phyloP scores from a whole-genome alignment of 2,113 vertebrate species.

The Scalopus aquaticus region DNA sequence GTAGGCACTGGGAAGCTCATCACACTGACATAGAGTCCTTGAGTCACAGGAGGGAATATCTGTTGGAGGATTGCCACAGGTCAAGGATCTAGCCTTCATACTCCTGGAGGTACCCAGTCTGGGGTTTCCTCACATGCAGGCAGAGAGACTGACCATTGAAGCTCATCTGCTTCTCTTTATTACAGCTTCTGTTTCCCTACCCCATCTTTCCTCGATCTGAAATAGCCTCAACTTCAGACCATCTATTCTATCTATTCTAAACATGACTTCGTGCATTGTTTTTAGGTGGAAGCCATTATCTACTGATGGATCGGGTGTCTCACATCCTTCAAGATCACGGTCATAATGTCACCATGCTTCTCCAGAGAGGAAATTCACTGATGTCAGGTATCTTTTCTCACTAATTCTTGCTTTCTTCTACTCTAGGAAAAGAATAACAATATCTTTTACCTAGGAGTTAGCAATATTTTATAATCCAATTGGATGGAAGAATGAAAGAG shows the following conservation, averaged over 20 bases:
- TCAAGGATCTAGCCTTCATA: not conserved
- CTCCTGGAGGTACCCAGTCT: not conserved
- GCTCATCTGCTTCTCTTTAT: too few relatives aligned
- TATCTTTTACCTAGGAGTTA: not conserved
- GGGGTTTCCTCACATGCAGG: not conserved
- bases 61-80: not conserved
- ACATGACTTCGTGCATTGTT: too few relatives aligned
- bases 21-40: not conserved
- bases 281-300: constrained; percentile 60
- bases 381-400: constrained; percentile 29
- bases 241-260: too few relatives aligned
- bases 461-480: not conserved
- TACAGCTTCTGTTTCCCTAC: too few relatives aligned
- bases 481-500: not conserved
- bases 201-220: too few relatives aligned
- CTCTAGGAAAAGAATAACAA: not conserved
- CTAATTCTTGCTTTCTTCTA: not conserved
- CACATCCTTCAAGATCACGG: constrained; percentile 38
- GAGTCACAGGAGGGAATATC: not conserved
- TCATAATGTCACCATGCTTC: constrained; percentile 43
- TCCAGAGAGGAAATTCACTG: not conserved
- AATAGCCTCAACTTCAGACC: too few relatives aligned
- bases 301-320: constrained; percentile 6
- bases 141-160: too few relatives aligned
- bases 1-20: not conserved